Evolutionary conservation across 2,888 invertebrate species (phyloP), one percentile per base, ranked within the genome.

Genomic region (Emmelina monodactyla): DNA sequence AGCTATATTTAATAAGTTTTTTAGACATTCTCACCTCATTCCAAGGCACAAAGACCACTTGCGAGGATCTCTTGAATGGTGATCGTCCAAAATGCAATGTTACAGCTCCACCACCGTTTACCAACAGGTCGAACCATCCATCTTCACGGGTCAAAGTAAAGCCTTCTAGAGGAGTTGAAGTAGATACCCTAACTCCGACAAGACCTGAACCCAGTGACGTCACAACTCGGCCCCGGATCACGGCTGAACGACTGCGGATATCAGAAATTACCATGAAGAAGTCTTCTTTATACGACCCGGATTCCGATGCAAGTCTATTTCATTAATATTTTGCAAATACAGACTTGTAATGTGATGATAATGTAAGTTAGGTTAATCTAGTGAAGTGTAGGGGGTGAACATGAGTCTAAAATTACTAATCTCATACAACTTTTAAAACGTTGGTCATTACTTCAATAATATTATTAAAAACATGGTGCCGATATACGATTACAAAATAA

Each of bases 61-160:
- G 87, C 30, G 88, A 89, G 49, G 92, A 91, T 1, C 94, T 88
- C 44, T 92, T 88, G 72, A 95, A 95, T 1, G 94, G 94, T 28
- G 92, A 89, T 39, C 94, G 83, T 38, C 97, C 95, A 60, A 99
- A 97, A 62, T 95, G 93, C 33, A 99, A 76, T 0, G 93, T 95
- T 2, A 99, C 94, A 1, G 96, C 94, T 0, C 97, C 97, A 1
- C 98, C 99, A n/a, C 99, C 99, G 69, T 99, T 99, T 11, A 99
- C 97, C 58, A 99, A 84, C 33, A 99, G 84, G 76, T 99, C 99
- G 79, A 99, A 99, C 93, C 93, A 94, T 33, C 94, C 94, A 53
- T 94, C 94, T 47, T 93, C 92, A 39, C 94, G 82, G 2, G 95
- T 94, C 38, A 95, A 71, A 0, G 98, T 98, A 73, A 96, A 97